Base-by-base conservation (phyloP, 2,888 invertebrate species). In the Hirtodrosophila cameraria region DNA sequence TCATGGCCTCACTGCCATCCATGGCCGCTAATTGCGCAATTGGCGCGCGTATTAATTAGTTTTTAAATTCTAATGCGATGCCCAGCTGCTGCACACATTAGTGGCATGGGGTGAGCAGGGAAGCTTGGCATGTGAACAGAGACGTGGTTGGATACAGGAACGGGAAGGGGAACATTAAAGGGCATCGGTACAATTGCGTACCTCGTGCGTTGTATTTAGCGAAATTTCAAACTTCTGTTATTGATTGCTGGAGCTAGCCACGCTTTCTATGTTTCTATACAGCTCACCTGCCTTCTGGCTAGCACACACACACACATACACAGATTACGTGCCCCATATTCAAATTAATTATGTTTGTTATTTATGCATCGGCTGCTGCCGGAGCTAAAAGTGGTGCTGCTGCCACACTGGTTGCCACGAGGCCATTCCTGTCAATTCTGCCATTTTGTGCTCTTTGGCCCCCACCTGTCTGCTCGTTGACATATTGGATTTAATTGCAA, bases 341-440 rank as follows among this genome's bases (percentile, higher is more conserved):
- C 79, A 76, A 82, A 82, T 82, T 82, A 82, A 82, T 82, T 84
- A 84, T 82, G 82, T 81, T 82, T 76, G 79, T 67, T 83, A 80
- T 80, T 83, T 80, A 80, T 80, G 80, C 80, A 83, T 75, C 69
- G 78, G 58, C 53, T 60, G 60, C 54, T 63, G 59, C 25, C n/a
- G 13, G 18, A 15, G 6, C 33, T 27, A n/a, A 13, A n/a, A 27
- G 39, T 13, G 43, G n/a, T 23, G 39, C 48, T 35, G 16, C 28
- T 30, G 38, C 38, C 25, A 12, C 39, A 41, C 16, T 54, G 67
- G 49, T 35, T 30, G 52, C 53, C 59, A 65, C 55, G 46, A 54
- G 45, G 35, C 67, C 50, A 13, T 53, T 48, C 55, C 53, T 59
- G 63, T 42, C 57, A 39, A 52, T 53, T 60, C 16, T 18, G 31